Evolutionary conservation across 2,888 invertebrate genomes (phyloP).

Genomic region (Megastigmus dorsalis): DNA sequence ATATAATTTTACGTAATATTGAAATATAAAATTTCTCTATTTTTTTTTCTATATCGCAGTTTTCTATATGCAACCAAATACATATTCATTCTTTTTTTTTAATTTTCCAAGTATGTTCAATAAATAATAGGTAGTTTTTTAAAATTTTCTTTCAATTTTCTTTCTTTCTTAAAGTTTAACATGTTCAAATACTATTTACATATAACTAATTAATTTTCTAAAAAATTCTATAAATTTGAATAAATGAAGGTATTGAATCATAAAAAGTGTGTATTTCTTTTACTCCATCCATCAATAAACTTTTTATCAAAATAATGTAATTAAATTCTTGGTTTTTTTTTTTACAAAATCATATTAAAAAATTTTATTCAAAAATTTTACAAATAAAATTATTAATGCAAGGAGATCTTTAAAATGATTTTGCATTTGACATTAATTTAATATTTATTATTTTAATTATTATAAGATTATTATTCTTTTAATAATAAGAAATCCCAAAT

Average conservation of each 20-base stretch:
- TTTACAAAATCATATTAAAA: not conserved
- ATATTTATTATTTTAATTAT: too few relatives aligned
- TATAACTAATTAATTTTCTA: slow-evolving; percentile 23
- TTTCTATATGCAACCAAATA: slow-evolving; percentile 12
- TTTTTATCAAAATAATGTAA: not conserved
- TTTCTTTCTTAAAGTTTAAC: slow-evolving; percentile 31
- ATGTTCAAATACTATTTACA: slow-evolving; percentile 24
- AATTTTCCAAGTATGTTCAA: too few relatives aligned
- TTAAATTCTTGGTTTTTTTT: not conserved
- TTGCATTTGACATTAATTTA: too few relatives aligned
- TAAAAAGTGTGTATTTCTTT: slow-evolving; percentile 14
- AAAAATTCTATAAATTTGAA: slow-evolving; percentile 18
- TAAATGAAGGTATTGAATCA: slow-evolving; percentile 24
- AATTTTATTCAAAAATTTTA: not conserved
- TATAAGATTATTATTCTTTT: not conserved
- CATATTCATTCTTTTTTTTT: slow-evolving; percentile 21
- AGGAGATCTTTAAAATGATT: not conserved
- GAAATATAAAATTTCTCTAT: slow-evolving; percentile 9
- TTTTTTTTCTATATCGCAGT: slow-evolving; percentile 45
- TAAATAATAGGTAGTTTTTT: not conserved
- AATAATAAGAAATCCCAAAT: not conserved
- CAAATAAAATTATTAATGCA: not conserved
- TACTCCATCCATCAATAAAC: not conserved
- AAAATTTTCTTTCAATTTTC: slow-evolving; percentile 23
- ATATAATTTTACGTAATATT: slow-evolving; percentile 29